Percentiles rank a stretch among this genome's conserved stretches.
phyloP scores from a whole-genome alignment of 2,888 invertebrate genomes.

The Agrochola lychnidis region DNA sequence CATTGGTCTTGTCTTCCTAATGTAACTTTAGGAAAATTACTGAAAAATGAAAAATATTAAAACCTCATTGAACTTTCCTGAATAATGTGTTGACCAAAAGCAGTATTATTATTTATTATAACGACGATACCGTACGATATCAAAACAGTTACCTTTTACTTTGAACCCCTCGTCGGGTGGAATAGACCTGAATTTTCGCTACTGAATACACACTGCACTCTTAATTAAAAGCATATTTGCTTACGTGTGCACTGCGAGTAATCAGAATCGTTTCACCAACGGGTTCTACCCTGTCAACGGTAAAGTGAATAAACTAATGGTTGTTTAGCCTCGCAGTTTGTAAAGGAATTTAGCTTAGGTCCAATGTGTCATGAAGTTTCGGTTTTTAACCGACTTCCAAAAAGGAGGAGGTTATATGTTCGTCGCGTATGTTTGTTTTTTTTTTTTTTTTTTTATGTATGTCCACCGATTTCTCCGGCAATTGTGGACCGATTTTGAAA shows the following conservation, averaged over 20 bases:
- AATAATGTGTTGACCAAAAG: neutral
- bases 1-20: neutral
- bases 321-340: neutral
- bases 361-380: neutral
- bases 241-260: neutral
- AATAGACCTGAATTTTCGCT: neutral
- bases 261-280: slow-evolving; percentile 2
- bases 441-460: too few species aligned
- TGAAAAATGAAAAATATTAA: neutral
- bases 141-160: neutral
- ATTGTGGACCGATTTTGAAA: too few species aligned
- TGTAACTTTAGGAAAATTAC: too few species aligned
- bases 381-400: too few species aligned
- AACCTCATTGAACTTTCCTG: neutral
- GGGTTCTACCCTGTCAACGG: neutral
- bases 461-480: too few species aligned
- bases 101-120: neutral
- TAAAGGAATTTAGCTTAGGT: neutral
- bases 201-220: slow-evolving; percentile 20
- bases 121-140: neutral
- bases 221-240: slow-evolving; percentile 38
- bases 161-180: neutral
- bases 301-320: neutral
- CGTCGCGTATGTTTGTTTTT: too few species aligned
- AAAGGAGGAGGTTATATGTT: too few species aligned